phyloP scores from a whole-genome alignment of 1,140 invertebrate species.

The Aphidius gifuensis region DNA sequence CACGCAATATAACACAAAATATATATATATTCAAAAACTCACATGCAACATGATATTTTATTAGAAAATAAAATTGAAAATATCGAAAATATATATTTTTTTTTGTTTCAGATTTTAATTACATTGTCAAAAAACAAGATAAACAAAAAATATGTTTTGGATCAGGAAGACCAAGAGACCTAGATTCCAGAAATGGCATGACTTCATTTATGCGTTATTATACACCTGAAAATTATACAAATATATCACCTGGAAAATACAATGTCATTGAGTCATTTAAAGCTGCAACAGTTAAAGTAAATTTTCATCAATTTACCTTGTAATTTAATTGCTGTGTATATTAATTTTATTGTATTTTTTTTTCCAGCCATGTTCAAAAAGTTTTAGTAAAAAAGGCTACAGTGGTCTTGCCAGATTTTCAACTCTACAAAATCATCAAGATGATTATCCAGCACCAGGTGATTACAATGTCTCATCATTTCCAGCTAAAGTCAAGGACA shows the following conservation, averaged over 20 bases:
- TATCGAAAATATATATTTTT: neutral
- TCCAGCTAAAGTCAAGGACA: conserved; percentile 24
- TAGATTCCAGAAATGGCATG: conserved; percentile 31
- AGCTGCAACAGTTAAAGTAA: conserved; percentile 35
- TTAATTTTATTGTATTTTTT: conserved; percentile 11
- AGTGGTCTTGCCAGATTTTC: conserved; percentile 36
- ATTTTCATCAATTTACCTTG: neutral
- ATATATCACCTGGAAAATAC: conserved; percentile 38
- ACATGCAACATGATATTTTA: neutral
- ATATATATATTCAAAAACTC: conserved; percentile 12
- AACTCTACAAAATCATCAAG: conserved; percentile 9
- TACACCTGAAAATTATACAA: conserved; percentile 37
- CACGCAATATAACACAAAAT: conserved; percentile 7
- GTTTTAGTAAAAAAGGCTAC: conserved; percentile 44
- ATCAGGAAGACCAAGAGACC: conserved; percentile 39
- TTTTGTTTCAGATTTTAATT: conserved; percentile 30
- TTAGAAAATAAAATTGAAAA: neutral
- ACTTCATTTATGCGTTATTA: conserved; percentile 40
- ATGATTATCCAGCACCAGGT: conserved; percentile 38
- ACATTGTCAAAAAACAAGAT: conserved; percentile 36
- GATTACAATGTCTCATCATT: conserved; percentile 30
- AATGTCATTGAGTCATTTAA: conserved; percentile 38
- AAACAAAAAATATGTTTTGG: conserved; percentile 46
- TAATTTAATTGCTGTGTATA: conserved; percentile 3
- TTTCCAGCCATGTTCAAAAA: conserved; percentile 34